phyloP scores from a whole-genome alignment of 2,797 vertebrate genomes.

The Discoglossus pictus region DNA sequence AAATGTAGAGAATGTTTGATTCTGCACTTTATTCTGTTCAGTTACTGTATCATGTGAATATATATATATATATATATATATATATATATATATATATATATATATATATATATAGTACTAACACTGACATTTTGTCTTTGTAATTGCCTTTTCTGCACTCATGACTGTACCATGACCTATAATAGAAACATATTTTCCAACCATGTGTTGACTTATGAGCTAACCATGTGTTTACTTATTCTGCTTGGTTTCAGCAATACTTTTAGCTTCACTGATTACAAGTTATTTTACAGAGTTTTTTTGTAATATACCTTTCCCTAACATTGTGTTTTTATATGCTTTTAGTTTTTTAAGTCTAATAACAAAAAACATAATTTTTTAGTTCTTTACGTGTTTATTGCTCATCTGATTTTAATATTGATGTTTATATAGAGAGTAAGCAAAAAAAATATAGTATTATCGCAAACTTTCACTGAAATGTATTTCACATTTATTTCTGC shows the following conservation, averaged over 20 bases:
- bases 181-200: constrained; percentile 38
- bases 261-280: constrained; percentile 17
- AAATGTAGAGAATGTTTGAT: neutral
- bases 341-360: no score
- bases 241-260: constrained; percentile 25
- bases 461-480: no score
- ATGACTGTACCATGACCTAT: constrained; percentile 44
- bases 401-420: no score
- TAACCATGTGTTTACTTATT: constrained; percentile 36
- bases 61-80: constrained; percentile 16
- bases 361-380: no score
- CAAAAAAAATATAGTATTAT: no score
- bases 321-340: no score
- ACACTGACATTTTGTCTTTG: constrained; percentile 7
- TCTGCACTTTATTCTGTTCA: constrained; percentile 2
- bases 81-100: constrained; percentile 14
- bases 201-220: constrained; percentile 45
- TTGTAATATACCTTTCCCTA: no score
- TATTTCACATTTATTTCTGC: no score
- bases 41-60: constrained; percentile 13
- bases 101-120: constrained; percentile 3
- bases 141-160: constrained; percentile 34
- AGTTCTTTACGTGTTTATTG: no score
- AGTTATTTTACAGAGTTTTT: constrained; percentile 14
- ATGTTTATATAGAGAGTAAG: no score